These are phyloP conservation scores for Bubalus kerabau DNA, from an alignment of 2,113 vertebrate genomes.

Conservation along the genomic window DNA sequence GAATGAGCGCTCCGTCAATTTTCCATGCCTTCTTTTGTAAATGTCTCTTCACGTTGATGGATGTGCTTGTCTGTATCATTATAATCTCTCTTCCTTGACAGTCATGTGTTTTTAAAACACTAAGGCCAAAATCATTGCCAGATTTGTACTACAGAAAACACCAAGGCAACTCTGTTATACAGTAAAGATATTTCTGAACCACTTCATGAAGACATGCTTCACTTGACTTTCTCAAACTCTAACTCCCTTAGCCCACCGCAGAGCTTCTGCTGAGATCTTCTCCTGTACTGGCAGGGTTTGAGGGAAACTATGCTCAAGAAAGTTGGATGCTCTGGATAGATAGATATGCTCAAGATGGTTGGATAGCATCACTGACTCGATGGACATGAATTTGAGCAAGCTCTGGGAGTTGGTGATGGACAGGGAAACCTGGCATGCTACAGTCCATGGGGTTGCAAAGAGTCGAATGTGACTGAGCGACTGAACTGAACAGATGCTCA, in stretches of 20 bases:
- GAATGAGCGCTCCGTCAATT: neutral
- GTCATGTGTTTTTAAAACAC: neutral
- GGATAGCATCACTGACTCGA: neutral
- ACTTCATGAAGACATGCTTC: neutral
- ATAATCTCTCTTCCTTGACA: neutral
- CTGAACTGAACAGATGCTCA: neutral
- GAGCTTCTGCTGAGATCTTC: neutral
- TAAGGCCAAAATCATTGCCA: neutral
- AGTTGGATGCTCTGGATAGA: neutral
- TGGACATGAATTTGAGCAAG: neutral
- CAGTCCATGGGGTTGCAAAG: neutral
- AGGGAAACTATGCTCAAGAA: neutral
- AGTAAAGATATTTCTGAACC: neutral
- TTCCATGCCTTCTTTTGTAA: neutral
- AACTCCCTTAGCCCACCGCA: neutral
- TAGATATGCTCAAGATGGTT: neutral
- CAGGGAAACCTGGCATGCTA: neutral
- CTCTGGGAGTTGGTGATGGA: neutral
- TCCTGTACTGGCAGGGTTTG: neutral
- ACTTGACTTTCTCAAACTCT: neutral
- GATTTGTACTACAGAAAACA: neutral
- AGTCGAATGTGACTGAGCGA: accelerated
- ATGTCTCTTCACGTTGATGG: neutral
- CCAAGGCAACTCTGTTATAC: neutral
- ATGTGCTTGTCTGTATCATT: neutral